Conservation (phyloP, 2,888 invertebrate species). For the Eilema depressum region DNA sequence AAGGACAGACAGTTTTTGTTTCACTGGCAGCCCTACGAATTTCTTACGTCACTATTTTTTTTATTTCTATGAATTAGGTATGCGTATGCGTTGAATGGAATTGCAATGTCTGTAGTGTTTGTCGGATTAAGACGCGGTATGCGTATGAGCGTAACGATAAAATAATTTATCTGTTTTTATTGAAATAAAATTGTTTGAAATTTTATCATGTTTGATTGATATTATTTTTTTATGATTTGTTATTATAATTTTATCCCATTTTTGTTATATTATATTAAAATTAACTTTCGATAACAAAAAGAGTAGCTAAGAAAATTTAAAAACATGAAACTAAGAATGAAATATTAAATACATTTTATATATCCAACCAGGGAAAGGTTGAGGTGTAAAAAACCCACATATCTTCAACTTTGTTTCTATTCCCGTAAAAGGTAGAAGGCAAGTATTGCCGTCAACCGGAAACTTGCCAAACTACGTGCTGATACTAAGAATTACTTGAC, state of each 20-base stretch:
- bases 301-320: not conserved
- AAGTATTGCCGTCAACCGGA: not conserved
- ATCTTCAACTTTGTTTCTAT: too few species aligned
- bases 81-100: constrained; percentile 49
- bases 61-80: constrained; percentile 19
- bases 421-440: not conserved
- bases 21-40: too few species aligned
- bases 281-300: not conserved
- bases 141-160: constrained; percentile 49
- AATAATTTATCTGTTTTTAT: constrained; percentile 65
- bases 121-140: constrained; percentile 31
- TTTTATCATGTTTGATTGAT: constrained; percentile 71
- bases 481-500: not conserved
- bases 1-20: too few species aligned
- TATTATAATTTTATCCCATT: not conserved
- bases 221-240: constrained; percentile 17
- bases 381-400: too few species aligned
- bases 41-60: constrained; percentile 10
- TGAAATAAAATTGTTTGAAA: constrained; percentile 76
- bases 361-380: too few species aligned
- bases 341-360: too few species aligned
- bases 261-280: not conserved
- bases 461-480: not conserved
- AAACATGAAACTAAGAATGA: too few species aligned
- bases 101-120: constrained; percentile 55